phyloP scores from a whole-genome alignment of 2,797 vertebrate genomes.

The Leuciscus waleckii region DNA sequence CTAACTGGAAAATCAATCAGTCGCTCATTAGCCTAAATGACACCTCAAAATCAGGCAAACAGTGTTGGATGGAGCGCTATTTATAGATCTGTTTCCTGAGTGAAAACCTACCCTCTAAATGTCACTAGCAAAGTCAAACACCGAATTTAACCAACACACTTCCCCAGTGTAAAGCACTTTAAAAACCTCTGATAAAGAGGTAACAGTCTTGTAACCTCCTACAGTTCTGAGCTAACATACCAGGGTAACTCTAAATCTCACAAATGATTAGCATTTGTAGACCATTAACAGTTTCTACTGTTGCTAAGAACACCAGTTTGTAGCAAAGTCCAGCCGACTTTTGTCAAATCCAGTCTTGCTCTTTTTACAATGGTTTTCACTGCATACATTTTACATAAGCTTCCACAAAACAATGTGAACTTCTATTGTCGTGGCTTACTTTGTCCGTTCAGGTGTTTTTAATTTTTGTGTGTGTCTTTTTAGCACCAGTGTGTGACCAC shows the following conservation, averaged over 20 bases:
- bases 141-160: neutral
- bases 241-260: neutral
- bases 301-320: constrained; percentile 12
- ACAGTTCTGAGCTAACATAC: constrained; percentile 28
- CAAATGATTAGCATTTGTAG: constrained; percentile 11
- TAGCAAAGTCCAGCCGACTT: neutral
- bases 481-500: constrained; percentile 48
- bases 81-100: constrained; percentile 77
- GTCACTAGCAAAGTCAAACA: constrained; percentile 30
- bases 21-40: constrained; percentile 62
- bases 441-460: neutral
- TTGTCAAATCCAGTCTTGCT: neutral
- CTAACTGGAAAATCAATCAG: constrained; percentile 66
- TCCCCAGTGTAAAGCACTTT: constrained; percentile 8
- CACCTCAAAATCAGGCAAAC: constrained; percentile 54
- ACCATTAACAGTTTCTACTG: constrained; percentile 27
- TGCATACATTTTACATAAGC: constrained; percentile 14
- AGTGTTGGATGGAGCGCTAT: constrained; percentile 60
- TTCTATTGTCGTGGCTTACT: neutral
- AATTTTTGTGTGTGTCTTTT: neutral
- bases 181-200: constrained; percentile 29
- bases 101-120: constrained; percentile 58
- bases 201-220: constrained; percentile 44
- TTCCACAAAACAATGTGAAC: constrained; percentile 7
- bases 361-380: constrained; percentile 19